Conservation (phyloP, 2,888 invertebrate species). For the Mechanitis messenoides region DNA sequence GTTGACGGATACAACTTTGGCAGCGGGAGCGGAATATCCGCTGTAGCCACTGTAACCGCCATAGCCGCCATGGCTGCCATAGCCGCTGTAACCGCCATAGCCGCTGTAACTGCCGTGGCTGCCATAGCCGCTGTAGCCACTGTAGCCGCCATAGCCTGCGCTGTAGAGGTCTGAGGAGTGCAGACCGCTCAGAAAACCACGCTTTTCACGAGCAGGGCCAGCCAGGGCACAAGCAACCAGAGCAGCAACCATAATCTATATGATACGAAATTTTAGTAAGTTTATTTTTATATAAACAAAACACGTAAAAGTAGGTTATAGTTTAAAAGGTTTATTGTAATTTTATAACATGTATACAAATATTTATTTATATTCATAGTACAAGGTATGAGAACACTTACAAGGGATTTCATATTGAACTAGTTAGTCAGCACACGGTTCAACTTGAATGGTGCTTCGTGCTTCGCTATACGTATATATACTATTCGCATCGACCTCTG, state of each 20-base stretch:
- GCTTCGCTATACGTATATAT: background rate
- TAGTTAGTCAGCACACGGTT: background rate
- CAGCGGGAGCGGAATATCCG: slow-evolving; percentile 38
- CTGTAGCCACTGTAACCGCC: slow-evolving; percentile 30
- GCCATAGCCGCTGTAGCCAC: no score
- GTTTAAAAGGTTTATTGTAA: no score
- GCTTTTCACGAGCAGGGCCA: slow-evolving; percentile 30
- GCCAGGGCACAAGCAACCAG: slow-evolving; percentile 27
- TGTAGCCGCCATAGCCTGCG: background rate
- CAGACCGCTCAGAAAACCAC: slow-evolving; percentile 13
- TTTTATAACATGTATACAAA: no score
- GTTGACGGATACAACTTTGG: slow-evolving; percentile 45
- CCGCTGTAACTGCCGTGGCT: background rate
- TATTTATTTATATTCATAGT: no score
- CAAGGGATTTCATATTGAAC: slow-evolving; percentile 30
- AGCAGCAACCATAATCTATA: slow-evolving; percentile 27
- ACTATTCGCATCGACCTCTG: background rate
- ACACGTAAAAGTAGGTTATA: no score
- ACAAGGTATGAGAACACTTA: slow-evolving; percentile 21
- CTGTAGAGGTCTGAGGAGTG: slow-evolving; percentile 9
- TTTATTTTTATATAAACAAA: no score
- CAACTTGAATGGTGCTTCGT: background rate
- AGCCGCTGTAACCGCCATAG: slow-evolving; percentile 14
- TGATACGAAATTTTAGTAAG: background rate
- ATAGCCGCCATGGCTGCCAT: slow-evolving; percentile 26